Conservation (phyloP, 2,113 vertebrate genomes). For the Lanius collurio region DNA sequence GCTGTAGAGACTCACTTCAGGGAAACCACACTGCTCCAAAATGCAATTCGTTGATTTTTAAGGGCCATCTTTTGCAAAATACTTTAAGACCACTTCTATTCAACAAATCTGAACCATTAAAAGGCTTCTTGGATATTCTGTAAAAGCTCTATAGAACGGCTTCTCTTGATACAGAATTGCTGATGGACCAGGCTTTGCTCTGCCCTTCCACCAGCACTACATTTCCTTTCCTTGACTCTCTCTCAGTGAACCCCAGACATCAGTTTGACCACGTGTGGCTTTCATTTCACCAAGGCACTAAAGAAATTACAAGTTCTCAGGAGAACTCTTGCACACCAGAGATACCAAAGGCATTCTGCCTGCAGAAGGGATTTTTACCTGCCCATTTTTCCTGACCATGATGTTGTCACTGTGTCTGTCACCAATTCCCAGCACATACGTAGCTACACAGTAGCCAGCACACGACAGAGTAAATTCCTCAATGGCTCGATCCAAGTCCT, state of each 20-base stretch:
- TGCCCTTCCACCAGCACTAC: neutral
- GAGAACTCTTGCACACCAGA: neutral
- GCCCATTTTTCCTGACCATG: slow-evolving; percentile 97
- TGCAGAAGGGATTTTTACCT: slow-evolving; percentile 74
- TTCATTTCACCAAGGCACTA: neutral
- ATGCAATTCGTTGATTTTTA: neutral
- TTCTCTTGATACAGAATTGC: neutral
- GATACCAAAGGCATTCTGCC: neutral
- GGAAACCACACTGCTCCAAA: neutral
- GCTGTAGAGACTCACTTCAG: neutral
- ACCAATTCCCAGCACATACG: slow-evolving; percentile 96
- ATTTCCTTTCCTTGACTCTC: neutral
- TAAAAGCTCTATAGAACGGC: neutral
- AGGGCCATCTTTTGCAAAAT: neutral
- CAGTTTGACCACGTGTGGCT: neutral
- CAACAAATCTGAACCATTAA: neutral
- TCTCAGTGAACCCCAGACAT: neutral
- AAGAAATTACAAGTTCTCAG: neutral
- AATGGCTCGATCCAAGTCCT: slow-evolving; percentile 93
- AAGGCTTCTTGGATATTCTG: neutral
- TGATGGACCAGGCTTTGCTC: neutral
- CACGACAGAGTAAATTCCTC: slow-evolving; percentile 98
- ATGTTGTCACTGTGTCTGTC: slow-evolving; percentile 99
- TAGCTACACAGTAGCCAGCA: slow-evolving; percentile 99
- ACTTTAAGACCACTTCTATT: neutral